Evolutionary conservation across 2,888 invertebrate genomes (phyloP), one percentile per base, ranked within the genome.

Genomic region (Scaptomyza parva): DNA sequence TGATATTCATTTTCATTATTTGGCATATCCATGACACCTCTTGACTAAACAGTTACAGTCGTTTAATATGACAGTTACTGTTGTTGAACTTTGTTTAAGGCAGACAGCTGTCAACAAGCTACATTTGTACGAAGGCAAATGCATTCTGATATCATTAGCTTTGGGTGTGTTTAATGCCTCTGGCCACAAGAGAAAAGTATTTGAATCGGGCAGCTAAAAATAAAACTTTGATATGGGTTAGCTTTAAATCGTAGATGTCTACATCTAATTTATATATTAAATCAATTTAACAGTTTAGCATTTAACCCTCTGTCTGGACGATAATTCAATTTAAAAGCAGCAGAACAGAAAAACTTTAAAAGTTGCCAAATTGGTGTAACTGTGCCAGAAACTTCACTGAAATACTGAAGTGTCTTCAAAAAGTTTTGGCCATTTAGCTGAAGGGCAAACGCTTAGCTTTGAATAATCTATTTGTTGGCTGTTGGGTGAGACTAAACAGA

Each of bases 321-420:
- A 12, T 12, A 57, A 57, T 24, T 55, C 12, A 41, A 60, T 47
- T 51, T 18, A 20, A 37, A 54, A 0, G 37, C 28, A 28, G 8
- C 35, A 43, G 14, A 30, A 14, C 9, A 14, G 9, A n/a, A 17
- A 28, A 22, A 30, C 14, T n/a, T 51, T 44, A 8, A 11, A 26
- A 24, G 12, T n/a, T 18, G 11, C 24, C 41, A 17, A 57, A 39
- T 41, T 44, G 43, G 5, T 37, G 3, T n/a, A 33, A 11, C 6
- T 14, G 7, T 48, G 39, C 14, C 22, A n/a, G 20, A 11, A 24
- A 39, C 47, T 59, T 41, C 30, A 60, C 33, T 45, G 12, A 58
- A 68, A 53, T 77, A 68, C 65, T 80, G 64, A 69, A 80, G 58
- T 70, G 68, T 40, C 45, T 58, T 47, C 48, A 54, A 77, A 79